Percentiles rank a stretch among this genome's conserved stretches.
Evolutionary conservation across 2,888 invertebrate genomes (phyloP).

Genomic region (Melanostoma mellinum): DNA sequence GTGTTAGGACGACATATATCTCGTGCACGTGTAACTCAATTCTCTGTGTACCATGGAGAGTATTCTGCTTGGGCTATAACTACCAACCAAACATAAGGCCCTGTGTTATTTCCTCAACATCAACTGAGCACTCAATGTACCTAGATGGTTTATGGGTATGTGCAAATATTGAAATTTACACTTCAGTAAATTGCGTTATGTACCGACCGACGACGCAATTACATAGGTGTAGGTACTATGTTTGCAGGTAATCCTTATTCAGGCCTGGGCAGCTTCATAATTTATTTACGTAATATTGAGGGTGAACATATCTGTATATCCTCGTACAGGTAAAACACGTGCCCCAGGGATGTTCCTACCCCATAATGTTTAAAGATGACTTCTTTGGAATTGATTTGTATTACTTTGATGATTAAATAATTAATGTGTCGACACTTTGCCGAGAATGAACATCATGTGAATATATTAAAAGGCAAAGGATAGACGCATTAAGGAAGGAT

Average conservation of each 20-base stretch:
- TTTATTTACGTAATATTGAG: slow-evolving; percentile 23
- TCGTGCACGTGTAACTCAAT: slow-evolving; percentile 39
- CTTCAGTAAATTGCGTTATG: slow-evolving; percentile 42
- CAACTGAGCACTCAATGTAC: slow-evolving; percentile 6
- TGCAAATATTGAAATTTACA: slow-evolving; percentile 43
- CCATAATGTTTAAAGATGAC: neutral
- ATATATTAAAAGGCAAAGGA: neutral
- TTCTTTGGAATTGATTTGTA: slow-evolving; percentile 31
- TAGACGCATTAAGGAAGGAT: neutral
- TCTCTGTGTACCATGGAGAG: slow-evolving; percentile 11
- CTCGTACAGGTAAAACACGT: neutral
- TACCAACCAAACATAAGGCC: slow-evolving; percentile 4
- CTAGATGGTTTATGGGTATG: slow-evolving; percentile 2
- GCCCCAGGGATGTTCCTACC: neutral
- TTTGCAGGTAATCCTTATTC: slow-evolving; percentile 25
- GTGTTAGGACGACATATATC: neutral
- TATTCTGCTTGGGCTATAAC: neutral
- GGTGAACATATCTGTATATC: neutral
- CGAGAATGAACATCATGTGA: neutral
- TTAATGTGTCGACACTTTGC: slow-evolving; percentile 10
- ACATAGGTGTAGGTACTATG: neutral
- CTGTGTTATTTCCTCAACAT: slow-evolving; percentile 4
- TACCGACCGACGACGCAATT: neutral
- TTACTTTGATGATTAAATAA: slow-evolving; percentile 25
- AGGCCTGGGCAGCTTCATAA: slow-evolving; percentile 18